Evolutionary conservation across 2,113 vertebrate genomes (phyloP).

Genomic region (Todiramphus chloris): DNA sequence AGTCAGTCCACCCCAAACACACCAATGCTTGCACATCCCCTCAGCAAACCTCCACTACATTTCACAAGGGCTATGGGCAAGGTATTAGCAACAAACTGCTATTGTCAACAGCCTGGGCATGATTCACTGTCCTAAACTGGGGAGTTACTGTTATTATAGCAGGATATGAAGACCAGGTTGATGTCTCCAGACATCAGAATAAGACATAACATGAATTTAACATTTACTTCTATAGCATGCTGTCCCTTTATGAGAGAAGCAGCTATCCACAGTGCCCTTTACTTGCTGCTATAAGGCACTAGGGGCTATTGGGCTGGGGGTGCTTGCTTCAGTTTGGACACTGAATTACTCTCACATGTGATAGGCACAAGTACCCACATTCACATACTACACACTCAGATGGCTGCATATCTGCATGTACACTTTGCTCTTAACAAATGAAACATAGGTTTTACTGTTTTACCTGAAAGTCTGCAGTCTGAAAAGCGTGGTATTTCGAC

Average conservation of each 20-base stretch:
- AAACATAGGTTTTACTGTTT: not conserved
- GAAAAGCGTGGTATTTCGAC: not conserved
- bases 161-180: not conserved
- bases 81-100: not conserved
- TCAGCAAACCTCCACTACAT: not conserved
- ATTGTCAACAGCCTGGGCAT: not conserved
- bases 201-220: not conserved
- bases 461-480: not conserved
- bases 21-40: not conserved
- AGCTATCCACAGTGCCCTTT: not conserved
- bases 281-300: not conserved
- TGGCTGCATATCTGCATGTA: not conserved
- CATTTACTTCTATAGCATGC: not conserved
- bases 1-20: not conserved
- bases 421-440: not conserved
- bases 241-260: not conserved
- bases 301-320: not conserved
- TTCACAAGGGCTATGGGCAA: not conserved
- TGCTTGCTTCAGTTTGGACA: not conserved
- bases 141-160: not conserved
- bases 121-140: not conserved
- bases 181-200: not conserved
- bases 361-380: not conserved
- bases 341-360: not conserved
- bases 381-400: fast-evolving